Percentiles rank a stretch among this genome's conserved stretches.
Evolutionary conservation across 64 coral and sea anemone species (phyloP).

Genomic region (Acropora yongei): DNA sequence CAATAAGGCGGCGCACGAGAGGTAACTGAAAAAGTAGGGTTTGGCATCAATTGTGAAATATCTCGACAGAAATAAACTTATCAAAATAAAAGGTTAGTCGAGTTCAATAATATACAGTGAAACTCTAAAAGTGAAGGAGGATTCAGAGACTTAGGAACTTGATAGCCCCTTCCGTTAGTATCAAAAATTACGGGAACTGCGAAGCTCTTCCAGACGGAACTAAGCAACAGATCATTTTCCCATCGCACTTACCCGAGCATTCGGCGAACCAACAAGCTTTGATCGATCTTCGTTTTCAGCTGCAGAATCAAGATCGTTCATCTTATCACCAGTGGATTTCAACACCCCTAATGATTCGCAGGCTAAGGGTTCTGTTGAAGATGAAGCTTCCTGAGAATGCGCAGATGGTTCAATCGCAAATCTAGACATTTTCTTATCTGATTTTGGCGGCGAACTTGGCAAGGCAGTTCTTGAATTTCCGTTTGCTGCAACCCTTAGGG

Average conservation of each 20-base stretch:
- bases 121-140: too few species aligned
- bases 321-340: neutral
- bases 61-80: too few species aligned
- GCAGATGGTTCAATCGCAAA: neutral
- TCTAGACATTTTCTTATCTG: neutral
- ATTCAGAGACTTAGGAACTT: too few species aligned
- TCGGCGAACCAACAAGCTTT: neutral
- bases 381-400: neutral
- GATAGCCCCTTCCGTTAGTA: too few species aligned
- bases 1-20: too few species aligned
- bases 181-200: too few species aligned
- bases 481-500: neutral
- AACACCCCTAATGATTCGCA: neutral
- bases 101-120: too few species aligned
- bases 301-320: neutral
- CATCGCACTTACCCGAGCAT: neutral
- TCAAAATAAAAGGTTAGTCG: too few species aligned
- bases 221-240: neutral
- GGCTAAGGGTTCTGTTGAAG: neutral
- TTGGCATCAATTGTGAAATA: too few species aligned
- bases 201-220: too few species aligned
- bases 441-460: neutral
- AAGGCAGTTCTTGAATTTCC: neutral
- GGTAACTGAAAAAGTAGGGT: too few species aligned
- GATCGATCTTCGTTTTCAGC: neutral